Conservation (phyloP, 2,797 vertebrate species). For the Pangasius sanitwongsei region DNA sequence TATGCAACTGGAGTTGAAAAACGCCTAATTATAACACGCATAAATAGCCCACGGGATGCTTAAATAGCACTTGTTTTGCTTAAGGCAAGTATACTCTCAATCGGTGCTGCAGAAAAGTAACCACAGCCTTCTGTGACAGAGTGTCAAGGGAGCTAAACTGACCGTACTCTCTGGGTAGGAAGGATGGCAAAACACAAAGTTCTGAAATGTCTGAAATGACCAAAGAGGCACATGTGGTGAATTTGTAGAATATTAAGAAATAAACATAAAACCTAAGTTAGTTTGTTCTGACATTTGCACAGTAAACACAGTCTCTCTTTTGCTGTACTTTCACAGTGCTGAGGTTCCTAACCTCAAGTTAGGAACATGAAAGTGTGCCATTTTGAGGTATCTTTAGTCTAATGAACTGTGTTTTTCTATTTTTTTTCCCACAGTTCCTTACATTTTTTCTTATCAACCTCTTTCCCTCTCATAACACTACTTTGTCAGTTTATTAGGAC, state of each 20-base stretch:
- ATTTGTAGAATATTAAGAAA: not conserved
- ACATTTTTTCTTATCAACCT: not conserved
- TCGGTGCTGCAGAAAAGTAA: not conserved
- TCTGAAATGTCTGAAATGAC: not conserved
- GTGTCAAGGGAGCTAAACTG: not conserved
- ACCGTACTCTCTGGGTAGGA: not conserved
- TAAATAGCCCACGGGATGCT: not conserved
- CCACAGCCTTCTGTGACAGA: not conserved
- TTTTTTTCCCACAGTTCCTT: not conserved
- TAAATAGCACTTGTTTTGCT: not conserved
- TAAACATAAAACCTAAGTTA: not conserved
- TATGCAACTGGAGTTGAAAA: not conserved
- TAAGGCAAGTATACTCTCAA: not conserved
- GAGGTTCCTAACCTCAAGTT: not conserved
- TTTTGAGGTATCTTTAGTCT: not conserved
- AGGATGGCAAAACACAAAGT: not conserved
- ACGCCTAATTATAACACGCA: not conserved
- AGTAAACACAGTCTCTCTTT: slow-evolving; percentile 7
- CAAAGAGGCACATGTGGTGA: not conserved
- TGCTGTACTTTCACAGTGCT: slow-evolving; percentile 10
- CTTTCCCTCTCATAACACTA: not conserved
- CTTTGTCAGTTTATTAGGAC: not conserved
- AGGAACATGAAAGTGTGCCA: not conserved
- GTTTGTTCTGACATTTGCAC: not conserved
- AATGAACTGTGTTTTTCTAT: not conserved